These are phyloP conservation scores for Pogonomyrmex barbatus DNA, from an alignment of 1,140 invertebrate species.

Conservation along the genomic window DNA sequence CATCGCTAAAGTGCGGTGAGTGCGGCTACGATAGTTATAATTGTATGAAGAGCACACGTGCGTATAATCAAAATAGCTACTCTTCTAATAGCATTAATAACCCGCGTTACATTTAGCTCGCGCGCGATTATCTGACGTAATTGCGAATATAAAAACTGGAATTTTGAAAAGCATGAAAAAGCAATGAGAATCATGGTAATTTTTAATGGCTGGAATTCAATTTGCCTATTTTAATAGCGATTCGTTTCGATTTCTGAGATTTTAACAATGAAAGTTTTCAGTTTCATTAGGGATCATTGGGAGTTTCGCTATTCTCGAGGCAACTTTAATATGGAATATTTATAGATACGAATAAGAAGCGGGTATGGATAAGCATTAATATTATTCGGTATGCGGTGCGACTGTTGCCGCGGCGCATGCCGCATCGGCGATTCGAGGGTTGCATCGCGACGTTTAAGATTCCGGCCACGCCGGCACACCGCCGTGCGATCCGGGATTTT, in stretches of 20 bases:
- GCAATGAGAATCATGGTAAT: neutral
- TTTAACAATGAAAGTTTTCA: neutral
- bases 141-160: neutral
- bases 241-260: neutral
- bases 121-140: slow-evolving; percentile 26
- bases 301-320: no score
- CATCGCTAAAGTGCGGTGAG: slow-evolving; percentile 42
- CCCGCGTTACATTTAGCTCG: slow-evolving; percentile 15
- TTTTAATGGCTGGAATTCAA: neutral
- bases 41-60: slow-evolving; percentile 29
- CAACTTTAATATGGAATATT: neutral
- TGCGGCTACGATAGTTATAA: slow-evolving; percentile 42
- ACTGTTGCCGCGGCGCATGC: neutral
- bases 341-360: neutral
- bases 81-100: slow-evolving; percentile 36
- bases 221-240: neutral
- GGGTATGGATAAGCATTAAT: neutral
- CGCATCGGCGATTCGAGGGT: slow-evolving; percentile 26
- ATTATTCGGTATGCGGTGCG: slow-evolving; percentile 13
- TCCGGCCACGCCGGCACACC: slow-evolving; percentile 44
- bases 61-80: slow-evolving; percentile 42
- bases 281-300: neutral
- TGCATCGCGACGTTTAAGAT: slow-evolving; percentile 63
- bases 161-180: neutral
- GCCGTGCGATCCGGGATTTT: slow-evolving; percentile 67